phyloP scores from a whole-genome alignment of 1,140 invertebrate species.

The Plectus sambesii region DNA sequence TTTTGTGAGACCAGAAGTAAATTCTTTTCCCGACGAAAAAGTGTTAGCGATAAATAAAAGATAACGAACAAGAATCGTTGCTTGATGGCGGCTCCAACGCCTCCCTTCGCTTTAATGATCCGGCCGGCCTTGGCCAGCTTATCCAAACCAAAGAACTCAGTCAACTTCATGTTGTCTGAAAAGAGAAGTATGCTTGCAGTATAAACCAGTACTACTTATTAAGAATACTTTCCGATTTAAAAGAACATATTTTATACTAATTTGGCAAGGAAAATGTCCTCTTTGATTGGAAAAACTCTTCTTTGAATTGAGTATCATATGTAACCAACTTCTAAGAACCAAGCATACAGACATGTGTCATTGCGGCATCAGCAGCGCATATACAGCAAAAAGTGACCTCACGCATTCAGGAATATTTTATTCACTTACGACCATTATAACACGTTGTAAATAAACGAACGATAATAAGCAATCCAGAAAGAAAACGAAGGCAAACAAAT shows the following conservation, averaged over 20 bases:
- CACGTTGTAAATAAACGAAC: no score
- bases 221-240: no score
- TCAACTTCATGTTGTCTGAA: slow-evolving; percentile 48
- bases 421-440: no score
- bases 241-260: no score
- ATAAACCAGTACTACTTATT: slow-evolving; percentile 1
- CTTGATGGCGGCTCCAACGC: slow-evolving; percentile 57
- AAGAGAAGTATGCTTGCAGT: slow-evolving; percentile 4
- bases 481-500: no score
- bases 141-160: slow-evolving; percentile 59
- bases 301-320: background rate
- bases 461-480: no score
- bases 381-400: no score
- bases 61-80: slow-evolving; percentile 55
- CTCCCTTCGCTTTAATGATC: slow-evolving; percentile 65
- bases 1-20: background rate
- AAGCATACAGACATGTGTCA: no score
- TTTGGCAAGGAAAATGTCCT: slow-evolving; percentile 2
- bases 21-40: slow-evolving; percentile 6
- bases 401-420: no score
- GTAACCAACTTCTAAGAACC: background rate
- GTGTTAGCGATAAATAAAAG: background rate
- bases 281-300: background rate
- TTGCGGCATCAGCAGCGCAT: no score
- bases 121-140: slow-evolving; percentile 58